Percentiles rank a stretch among this genome's conserved stretches.
phyloP scores from a whole-genome alignment of 1,140 invertebrate genomes.

The Spodoptera litura region DNA sequence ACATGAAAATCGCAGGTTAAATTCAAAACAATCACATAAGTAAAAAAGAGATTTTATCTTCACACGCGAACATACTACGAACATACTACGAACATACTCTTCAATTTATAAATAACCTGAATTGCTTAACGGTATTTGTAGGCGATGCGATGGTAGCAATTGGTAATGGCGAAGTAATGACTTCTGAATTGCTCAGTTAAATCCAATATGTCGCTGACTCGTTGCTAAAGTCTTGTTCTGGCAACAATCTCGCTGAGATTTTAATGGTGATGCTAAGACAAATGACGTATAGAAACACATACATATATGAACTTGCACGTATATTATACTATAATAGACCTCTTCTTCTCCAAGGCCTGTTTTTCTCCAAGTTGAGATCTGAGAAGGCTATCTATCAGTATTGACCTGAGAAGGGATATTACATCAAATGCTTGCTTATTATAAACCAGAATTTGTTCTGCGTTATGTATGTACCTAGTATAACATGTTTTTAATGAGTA shows the following conservation, averaged over 20 bases:
- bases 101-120: slow-evolving; percentile 38
- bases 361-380: too few species aligned
- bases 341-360: too few species aligned
- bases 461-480: too few species aligned
- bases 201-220: slow-evolving; percentile 10
- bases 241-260: neutral
- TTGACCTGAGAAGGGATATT: too few species aligned
- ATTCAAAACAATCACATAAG: slow-evolving; percentile 29
- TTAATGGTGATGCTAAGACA: neutral
- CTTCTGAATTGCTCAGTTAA: slow-evolving; percentile 29
- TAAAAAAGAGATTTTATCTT: slow-evolving; percentile 19
- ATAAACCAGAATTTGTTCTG: too few species aligned
- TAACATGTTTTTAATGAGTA: too few species aligned
- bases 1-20: slow-evolving; percentile 8
- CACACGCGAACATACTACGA: slow-evolving; percentile 16
- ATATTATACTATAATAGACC: too few species aligned
- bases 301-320: neutral
- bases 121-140: slow-evolving; percentile 37
- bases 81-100: neutral
- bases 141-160: slow-evolving; percentile 24
- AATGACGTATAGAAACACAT: too few species aligned
- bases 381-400: too few species aligned
- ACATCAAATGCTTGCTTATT: too few species aligned
- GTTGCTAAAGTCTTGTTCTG: slow-evolving; percentile 1
- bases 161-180: slow-evolving; percentile 34